These are phyloP conservation scores for Microcebus griseorufus DNA, from an alignment of 2,113 vertebrate genomes.

Conservation along the genomic window DNA sequence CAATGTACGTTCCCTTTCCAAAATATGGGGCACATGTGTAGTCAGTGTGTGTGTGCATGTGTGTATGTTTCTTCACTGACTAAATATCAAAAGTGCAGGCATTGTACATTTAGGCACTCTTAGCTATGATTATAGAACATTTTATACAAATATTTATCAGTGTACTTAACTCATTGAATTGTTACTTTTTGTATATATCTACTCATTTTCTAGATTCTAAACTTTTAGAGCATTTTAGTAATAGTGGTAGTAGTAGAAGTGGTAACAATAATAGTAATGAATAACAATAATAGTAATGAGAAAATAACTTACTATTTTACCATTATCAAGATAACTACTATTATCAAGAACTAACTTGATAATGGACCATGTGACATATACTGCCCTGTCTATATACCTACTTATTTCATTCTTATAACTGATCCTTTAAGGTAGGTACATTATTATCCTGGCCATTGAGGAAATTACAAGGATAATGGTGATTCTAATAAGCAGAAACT, in stretches of 20 bases:
- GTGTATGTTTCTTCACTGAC: background rate
- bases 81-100: background rate
- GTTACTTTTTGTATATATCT: background rate
- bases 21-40: background rate
- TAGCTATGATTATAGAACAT: background rate
- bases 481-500: conserved; percentile 27
- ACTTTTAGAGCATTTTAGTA: background rate
- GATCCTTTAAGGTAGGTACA: background rate
- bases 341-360: background rate
- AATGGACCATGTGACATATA: background rate
- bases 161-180: background rate
- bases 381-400: background rate
- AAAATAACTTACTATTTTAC: background rate
- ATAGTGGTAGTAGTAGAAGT: background rate
- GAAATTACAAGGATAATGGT: background rate
- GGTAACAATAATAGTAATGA: background rate
- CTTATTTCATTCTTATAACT: background rate
- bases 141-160: background rate
- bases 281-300: background rate
- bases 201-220: conserved; percentile 7
- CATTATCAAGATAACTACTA: background rate
- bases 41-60: background rate
- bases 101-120: background rate
- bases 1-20: background rate
- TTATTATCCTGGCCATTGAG: background rate